phyloP scores from a whole-genome alignment of 2,113 vertebrate genomes.

The Podiceps cristatus region DNA sequence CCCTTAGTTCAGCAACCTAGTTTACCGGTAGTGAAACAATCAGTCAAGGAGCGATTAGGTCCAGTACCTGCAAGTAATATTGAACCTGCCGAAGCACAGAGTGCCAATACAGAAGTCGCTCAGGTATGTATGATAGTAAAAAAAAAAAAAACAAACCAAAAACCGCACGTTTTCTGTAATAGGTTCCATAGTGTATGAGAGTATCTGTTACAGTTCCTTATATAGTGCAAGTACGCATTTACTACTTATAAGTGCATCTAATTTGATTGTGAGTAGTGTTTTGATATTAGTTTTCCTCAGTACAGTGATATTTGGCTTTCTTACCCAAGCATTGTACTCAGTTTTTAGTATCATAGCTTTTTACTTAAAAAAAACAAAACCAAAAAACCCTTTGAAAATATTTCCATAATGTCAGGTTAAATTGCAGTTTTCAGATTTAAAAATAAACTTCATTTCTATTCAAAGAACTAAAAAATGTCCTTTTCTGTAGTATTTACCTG shows the following conservation, averaged over 20 bases:
- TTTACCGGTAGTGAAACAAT: slow-evolving; percentile 87
- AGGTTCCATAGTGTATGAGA: not conserved
- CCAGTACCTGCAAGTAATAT: slow-evolving; percentile 85
- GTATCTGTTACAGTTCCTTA: not conserved
- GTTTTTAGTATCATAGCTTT: not conserved
- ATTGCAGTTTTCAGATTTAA: not conserved
- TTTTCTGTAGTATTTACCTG: not conserved
- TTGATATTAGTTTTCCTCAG: not conserved
- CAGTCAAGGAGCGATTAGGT: slow-evolving; percentile 94
- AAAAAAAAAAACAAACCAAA: not conserved
- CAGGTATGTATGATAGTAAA: slow-evolving; percentile 77
- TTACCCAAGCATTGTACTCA: not conserved
- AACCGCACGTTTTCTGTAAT: not conserved
- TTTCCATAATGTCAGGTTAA: not conserved
- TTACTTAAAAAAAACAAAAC: not conserved
- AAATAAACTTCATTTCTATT: not conserved
- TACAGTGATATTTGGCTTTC: not conserved
- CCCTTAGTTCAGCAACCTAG: slow-evolving; percentile 77
- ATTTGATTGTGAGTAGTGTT: not conserved
- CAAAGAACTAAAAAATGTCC: not conserved
- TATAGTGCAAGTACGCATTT: not conserved
- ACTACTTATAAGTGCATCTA: not conserved
- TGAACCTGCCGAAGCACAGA: slow-evolving; percentile 84
- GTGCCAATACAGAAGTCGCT: slow-evolving; percentile 75
- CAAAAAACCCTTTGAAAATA: not conserved